phyloP scores from a whole-genome alignment of 1,140 invertebrate genomes.

The Vanessa tameamea region DNA sequence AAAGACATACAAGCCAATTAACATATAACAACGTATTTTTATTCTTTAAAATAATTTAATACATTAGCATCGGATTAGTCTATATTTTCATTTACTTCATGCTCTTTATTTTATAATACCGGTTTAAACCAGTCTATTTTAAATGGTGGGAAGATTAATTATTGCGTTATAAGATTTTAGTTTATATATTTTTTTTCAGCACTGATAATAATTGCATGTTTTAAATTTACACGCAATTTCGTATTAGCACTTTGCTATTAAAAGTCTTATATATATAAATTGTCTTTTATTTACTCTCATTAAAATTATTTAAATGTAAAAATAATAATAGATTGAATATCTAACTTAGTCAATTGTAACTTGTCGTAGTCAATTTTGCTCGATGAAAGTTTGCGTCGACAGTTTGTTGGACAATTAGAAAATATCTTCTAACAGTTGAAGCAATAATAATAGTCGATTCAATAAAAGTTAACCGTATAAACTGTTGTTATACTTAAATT shows the following conservation, averaged over 20 bases:
- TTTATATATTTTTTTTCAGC: neutral
- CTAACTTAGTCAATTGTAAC: too few species aligned
- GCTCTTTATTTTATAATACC: neutral
- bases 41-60: neutral
- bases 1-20: conserved; percentile 3
- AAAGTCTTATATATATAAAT: conserved; percentile 1
- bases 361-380: too few species aligned
- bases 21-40: neutral
- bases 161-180: neutral
- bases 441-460: too few species aligned
- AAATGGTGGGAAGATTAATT: neutral
- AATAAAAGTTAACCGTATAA: too few species aligned
- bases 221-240: conserved; percentile 2
- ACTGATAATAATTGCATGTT: neutral
- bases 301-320: too few species aligned
- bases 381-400: too few species aligned
- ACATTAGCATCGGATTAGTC: neutral
- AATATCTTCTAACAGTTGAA: too few species aligned
- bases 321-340: too few species aligned
- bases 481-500: too few species aligned
- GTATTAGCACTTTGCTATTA: conserved; percentile 8
- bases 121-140: neutral
- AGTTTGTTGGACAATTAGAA: too few species aligned
- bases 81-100: neutral
- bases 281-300: neutral